Percentiles rank a stretch among this genome's conserved stretches.
These are phyloP conservation scores for Himalopsyche phryganea DNA, from an alignment of 1,140 invertebrate species.

Conservation along the genomic window DNA sequence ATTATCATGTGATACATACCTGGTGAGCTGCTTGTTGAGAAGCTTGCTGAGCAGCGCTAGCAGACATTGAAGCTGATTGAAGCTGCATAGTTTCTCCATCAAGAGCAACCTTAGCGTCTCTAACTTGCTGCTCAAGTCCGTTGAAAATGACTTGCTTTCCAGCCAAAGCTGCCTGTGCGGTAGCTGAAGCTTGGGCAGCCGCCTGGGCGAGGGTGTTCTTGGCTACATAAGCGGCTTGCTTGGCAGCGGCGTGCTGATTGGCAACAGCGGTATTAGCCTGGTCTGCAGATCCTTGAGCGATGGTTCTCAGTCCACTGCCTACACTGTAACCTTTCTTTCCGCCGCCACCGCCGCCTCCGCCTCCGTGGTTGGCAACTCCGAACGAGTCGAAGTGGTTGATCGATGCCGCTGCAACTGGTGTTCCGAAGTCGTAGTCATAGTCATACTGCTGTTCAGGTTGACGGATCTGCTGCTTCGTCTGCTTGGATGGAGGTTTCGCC, in stretches of 20 bases:
- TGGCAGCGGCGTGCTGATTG: conserved; percentile 62
- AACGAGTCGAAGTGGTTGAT: conserved; percentile 31
- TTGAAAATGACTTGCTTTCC: conserved; percentile 65
- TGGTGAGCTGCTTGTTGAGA: conserved; percentile 66
- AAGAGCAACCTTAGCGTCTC: conserved; percentile 60
- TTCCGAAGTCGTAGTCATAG: conserved; percentile 27
- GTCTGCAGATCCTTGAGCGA: conserved; percentile 63
- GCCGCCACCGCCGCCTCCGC: neutral
- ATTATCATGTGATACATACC: too few species aligned
- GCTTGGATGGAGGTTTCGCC: conserved; percentile 26
- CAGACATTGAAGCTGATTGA: conserved; percentile 62
- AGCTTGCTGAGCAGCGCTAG: conserved; percentile 58
- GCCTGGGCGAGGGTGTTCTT: conserved; percentile 69
- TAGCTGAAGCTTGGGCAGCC: conserved; percentile 63
- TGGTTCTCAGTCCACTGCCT: conserved; percentile 49
- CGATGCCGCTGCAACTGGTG: conserved; percentile 23
- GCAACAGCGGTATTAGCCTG: conserved; percentile 64
- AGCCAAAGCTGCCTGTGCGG: conserved; percentile 65
- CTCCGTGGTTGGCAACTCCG: neutral
- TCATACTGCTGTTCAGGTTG: conserved; percentile 10
- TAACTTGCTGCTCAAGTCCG: conserved; percentile 63
- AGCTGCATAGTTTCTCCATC: conserved; percentile 64
- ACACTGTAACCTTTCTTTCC: conserved; percentile 37
- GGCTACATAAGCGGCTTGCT: conserved; percentile 66
- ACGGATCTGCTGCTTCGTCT: neutral